These are phyloP conservation scores for Takifugu rubripes DNA, from an alignment of 2,797 vertebrate genomes.

Conservation along the genomic window DNA sequence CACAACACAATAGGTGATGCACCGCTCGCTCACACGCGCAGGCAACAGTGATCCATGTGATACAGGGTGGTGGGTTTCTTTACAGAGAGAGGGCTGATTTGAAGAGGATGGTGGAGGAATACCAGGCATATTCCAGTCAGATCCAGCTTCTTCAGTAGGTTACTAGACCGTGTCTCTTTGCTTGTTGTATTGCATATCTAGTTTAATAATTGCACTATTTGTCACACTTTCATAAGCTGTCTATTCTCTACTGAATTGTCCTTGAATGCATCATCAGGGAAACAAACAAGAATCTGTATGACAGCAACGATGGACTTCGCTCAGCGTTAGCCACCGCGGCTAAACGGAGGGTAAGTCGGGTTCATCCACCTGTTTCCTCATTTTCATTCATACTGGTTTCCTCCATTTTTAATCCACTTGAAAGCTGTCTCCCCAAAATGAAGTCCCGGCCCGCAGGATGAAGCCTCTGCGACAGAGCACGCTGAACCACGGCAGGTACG, in stretches of 20 bases:
- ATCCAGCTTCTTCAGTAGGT: slow-evolving; percentile 71
- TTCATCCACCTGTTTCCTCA: slow-evolving; percentile 23
- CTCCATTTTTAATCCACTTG: slow-evolving; percentile 20
- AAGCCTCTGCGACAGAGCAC: slow-evolving; percentile 74
- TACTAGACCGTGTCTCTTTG: background rate
- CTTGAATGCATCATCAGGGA: slow-evolving; percentile 50
- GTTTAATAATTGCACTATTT: too few relatives aligned
- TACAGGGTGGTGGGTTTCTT: background rate
- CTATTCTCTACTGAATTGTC: too few relatives aligned
- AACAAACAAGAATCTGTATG: slow-evolving; percentile 73
- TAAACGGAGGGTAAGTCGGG: slow-evolving; percentile 59
- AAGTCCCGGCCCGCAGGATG: slow-evolving; percentile 54
- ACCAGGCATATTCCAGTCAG: slow-evolving; percentile 61
- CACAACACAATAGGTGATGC: slow-evolving; percentile 68
- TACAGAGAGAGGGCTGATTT: slow-evolving; percentile 67
- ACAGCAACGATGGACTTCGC: slow-evolving; percentile 73
- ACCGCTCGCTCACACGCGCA: background rate
- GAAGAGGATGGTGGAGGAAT: slow-evolving; percentile 65
- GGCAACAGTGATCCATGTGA: background rate
- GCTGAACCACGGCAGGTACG: slow-evolving; percentile 58
- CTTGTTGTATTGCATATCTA: background rate
- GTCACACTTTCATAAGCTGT: too few relatives aligned
- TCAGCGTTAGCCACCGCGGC: slow-evolving; percentile 56
- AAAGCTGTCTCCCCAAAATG: slow-evolving; percentile 63
- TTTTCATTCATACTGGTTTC: slow-evolving; percentile 10